These are phyloP conservation scores for Gymnoscopelus braueri DNA, from an alignment of 2,797 vertebrate species.

Conservation along the genomic window DNA sequence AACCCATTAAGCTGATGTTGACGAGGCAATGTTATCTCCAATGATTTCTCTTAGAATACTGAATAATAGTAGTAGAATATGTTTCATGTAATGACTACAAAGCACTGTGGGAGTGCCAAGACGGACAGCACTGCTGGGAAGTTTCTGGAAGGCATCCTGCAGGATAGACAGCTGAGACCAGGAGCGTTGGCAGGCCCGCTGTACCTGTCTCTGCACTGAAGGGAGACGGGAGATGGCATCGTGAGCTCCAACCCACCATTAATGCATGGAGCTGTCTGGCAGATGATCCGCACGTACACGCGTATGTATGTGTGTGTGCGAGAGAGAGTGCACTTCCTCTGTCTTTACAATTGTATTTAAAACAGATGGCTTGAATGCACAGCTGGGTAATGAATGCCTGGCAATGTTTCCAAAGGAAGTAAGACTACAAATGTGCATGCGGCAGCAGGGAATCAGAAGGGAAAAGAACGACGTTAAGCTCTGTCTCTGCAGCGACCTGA, in stretches of 20 bases:
- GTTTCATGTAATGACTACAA: slow-evolving; percentile 45
- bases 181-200: slow-evolving; percentile 44
- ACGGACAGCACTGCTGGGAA: slow-evolving; percentile 46
- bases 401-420: slow-evolving; percentile 20
- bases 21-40: slow-evolving; percentile 31
- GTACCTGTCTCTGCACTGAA: slow-evolving; percentile 46
- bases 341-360: slow-evolving; percentile 46
- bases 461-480: slow-evolving; percentile 6
- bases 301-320: background rate
- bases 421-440: slow-evolving; percentile 21
- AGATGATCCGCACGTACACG: slow-evolving; percentile 47
- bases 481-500: slow-evolving; percentile 30
- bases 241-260: slow-evolving; percentile 49
- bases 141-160: slow-evolving; percentile 42
- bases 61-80: slow-evolving; percentile 2
- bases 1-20: slow-evolving; percentile 1
- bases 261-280: slow-evolving; percentile 60
- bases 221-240: slow-evolving; percentile 58
- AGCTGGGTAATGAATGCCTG: slow-evolving; percentile 48
- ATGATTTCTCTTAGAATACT: slow-evolving; percentile 25
- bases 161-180: slow-evolving; percentile 51
- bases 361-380: slow-evolving; percentile 34
- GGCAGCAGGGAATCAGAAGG: background rate
- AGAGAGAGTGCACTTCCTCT: slow-evolving; percentile 30
- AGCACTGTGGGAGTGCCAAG: slow-evolving; percentile 37